A percentile compares a stretch with the other conserved stretches of the same genome.
phyloP scores from a whole-genome alignment of 2,113 vertebrate species.

The Ictidomys tridecemlineatus region DNA sequence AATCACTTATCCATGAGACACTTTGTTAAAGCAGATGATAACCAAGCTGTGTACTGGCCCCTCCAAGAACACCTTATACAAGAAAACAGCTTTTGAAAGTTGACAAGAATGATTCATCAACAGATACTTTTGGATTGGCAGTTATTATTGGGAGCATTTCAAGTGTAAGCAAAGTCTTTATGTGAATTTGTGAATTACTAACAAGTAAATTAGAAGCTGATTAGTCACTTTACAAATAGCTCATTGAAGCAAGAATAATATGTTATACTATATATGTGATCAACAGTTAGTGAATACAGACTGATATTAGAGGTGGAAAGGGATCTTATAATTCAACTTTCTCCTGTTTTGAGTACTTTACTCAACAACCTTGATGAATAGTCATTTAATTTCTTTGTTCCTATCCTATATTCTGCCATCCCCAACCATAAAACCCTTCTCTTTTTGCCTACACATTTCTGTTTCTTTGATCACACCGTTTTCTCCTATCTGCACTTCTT shows the following conservation, averaged over 20 bases:
- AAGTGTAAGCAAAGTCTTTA: slow-evolving; percentile 16
- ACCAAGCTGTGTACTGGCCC: not conserved
- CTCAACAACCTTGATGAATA: not conserved
- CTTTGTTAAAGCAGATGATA: slow-evolving; percentile 40
- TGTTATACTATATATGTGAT: not conserved
- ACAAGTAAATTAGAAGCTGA: slow-evolving; percentile 37
- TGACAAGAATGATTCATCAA: slow-evolving; percentile 35
- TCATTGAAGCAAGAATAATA: not conserved
- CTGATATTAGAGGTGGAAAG: not conserved
- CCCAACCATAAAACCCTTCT: not conserved
- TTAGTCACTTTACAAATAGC: slow-evolving; percentile 51
- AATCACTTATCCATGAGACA: not conserved
- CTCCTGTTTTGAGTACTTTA: not conserved
- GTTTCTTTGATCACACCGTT: not conserved
- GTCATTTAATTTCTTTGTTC: not conserved
- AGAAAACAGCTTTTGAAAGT: not conserved
- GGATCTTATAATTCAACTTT: not conserved
- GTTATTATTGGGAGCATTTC: not conserved
- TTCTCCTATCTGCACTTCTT: not conserved
- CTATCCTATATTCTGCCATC: not conserved
- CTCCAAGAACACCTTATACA: slow-evolving; percentile 50
- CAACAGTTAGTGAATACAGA: not conserved
- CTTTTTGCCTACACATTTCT: not conserved
- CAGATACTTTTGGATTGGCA: not conserved
- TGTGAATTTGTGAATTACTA: slow-evolving; percentile 39